Base-by-base conservation (phyloP, 2,888 invertebrate species). In the Maniola hyperantus region DNA sequence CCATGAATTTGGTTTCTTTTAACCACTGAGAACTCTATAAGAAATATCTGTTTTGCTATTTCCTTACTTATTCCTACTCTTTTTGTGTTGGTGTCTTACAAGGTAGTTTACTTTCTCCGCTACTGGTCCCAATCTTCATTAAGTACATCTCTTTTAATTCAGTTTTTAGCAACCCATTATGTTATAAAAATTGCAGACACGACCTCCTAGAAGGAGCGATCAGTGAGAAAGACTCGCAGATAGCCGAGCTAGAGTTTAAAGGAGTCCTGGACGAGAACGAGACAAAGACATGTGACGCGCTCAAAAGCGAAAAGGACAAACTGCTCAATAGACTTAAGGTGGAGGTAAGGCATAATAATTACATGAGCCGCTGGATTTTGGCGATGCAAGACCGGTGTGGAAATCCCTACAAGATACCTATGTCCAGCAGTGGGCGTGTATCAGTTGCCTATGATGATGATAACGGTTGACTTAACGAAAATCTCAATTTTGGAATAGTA, bases 161-260 rank as follows among this genome's bases (percentile, higher is more conserved):
- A 39, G 39, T 18, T 48, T 55, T 54, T 61, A 34, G 39, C 11
- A 39, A 15, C 1, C n/a, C 15, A 2, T 51, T 5, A 59, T 63
- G 42, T 55, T 67, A 11, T 60, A 39, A 62, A 68, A 48, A 66
- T 85, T 87, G 15, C 83, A 97, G 97, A 82, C 96, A 97, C 88
- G 97, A 98, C 87, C 95, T 97, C 62, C 87, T 98, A 71, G 95
- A 97, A 87, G 95, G 96, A 68, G 95, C 96, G 5, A 95, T 98
- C 69, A 96, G 96, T 78, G 97, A 97, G 80, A 97, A 97, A 83
- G 98, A 98, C 84, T 95, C 97, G 11, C 96, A 97, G 84, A 94
- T 98, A 76, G 97, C 97, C 0, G 93, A 97, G 71, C 84, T 97
- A 66, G 97, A 98, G 84, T 93, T 96, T 79, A 94, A 95, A 66